Evolutionary conservation across 2,888 invertebrate species (phyloP).

Genomic region (Pristionchus japonicus): DNA sequence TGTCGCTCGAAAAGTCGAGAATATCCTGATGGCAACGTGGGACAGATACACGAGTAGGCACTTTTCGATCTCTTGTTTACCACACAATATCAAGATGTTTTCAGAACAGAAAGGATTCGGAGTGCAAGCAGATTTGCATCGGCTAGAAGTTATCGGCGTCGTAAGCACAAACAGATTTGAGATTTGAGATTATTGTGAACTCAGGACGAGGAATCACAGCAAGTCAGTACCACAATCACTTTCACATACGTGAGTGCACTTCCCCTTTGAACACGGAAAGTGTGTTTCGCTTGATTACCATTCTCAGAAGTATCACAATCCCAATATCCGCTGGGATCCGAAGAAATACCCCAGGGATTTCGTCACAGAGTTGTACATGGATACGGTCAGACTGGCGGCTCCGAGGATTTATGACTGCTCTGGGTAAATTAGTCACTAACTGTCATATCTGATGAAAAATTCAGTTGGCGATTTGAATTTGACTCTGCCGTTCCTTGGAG

Average conservation of each 20-base stretch:
- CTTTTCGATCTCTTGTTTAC: not conserved
- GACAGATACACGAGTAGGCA: not conserved
- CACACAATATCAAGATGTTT: not conserved
- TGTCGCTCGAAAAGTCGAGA: not conserved
- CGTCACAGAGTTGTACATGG: not conserved
- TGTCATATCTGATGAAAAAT: not conserved
- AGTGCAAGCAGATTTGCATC: not conserved
- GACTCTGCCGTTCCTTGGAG: not conserved
- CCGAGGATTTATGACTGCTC: not conserved
- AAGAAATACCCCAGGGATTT: not conserved
- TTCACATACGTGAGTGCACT: not conserved
- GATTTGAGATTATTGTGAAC: not conserved
- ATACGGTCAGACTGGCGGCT: not conserved
- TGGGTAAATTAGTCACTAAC: not conserved
- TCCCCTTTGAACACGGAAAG: not conserved
- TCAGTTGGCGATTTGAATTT: not conserved
- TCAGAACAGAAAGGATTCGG: not conserved
- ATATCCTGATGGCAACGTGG: not conserved
- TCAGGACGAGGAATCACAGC: not conserved
- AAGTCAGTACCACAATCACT: not conserved
- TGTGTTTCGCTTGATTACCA: not conserved
- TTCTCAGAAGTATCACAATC: not conserved
- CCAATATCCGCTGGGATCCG: not conserved
- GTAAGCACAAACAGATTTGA: not conserved
- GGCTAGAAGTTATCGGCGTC: not conserved